phyloP scores from a whole-genome alignment of 2,113 vertebrate genomes.

The Myodes glareolus region DNA sequence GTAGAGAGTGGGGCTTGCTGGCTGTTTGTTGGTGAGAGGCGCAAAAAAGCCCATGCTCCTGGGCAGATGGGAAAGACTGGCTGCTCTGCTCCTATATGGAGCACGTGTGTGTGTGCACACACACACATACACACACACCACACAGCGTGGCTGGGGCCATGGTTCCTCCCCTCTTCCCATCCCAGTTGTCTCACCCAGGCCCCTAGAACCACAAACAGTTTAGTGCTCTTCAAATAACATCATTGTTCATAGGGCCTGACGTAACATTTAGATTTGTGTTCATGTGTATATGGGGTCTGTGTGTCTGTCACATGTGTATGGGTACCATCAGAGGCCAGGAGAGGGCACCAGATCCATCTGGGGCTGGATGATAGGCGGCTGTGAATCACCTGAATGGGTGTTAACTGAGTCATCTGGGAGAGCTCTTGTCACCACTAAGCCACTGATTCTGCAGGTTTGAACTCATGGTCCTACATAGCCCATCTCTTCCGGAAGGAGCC shows the following conservation, averaged over 20 bases:
- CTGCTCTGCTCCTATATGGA: not conserved
- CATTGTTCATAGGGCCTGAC: not conserved
- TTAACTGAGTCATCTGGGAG: not conserved
- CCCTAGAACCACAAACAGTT: too few relatives aligned
- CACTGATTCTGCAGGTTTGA: not conserved
- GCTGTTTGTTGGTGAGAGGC: not conserved
- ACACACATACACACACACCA: too few relatives aligned
- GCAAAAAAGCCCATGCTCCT: not conserved
- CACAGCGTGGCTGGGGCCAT: not conserved
- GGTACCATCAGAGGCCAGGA: not conserved
- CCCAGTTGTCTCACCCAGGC: accelerated
- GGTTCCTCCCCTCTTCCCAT: accelerated
- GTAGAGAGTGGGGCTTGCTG: too few relatives aligned
- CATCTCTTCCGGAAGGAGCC: too few relatives aligned
- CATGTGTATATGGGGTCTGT: not conserved
- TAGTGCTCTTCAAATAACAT: not conserved
- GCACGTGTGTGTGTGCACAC: too few relatives aligned
- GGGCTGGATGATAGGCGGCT: not conserved
- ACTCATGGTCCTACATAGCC: not conserved
- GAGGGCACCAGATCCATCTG: not conserved
- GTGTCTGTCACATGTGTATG: not conserved
- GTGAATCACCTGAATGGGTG: not conserved
- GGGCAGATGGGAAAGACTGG: not conserved
- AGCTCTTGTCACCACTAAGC: too few relatives aligned
- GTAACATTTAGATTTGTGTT: not conserved